Evolutionary conservation across 2,888 invertebrate genomes (phyloP).

Genomic region (Notodonta ziczac): DNA sequence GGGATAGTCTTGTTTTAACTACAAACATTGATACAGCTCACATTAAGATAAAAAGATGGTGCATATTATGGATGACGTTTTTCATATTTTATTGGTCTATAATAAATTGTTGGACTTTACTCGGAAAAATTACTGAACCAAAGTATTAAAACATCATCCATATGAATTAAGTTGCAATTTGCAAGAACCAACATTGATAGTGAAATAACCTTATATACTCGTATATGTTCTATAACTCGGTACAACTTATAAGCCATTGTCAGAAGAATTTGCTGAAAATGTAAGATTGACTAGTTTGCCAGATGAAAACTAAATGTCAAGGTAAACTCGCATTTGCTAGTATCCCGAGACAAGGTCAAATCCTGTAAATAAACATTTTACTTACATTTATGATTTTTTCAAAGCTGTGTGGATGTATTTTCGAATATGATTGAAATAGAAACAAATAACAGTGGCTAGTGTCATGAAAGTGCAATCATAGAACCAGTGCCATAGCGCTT

Average conservation of each 20-base stretch:
- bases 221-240: too few species aligned
- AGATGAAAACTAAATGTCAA: too few species aligned
- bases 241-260: not conserved
- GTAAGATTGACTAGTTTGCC: too few species aligned
- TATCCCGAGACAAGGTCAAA: constrained; percentile 2
- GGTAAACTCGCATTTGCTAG: constrained; percentile 4
- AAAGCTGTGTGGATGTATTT: constrained; percentile 4
- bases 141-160: too few species aligned
- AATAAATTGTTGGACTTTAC: too few species aligned
- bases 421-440: constrained; percentile 9
- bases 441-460: constrained; percentile 16
- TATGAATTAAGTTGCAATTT: too few species aligned
- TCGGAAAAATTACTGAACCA: too few species aligned
- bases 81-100: not conserved
- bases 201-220: too few species aligned
- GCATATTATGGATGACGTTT: not conserved
- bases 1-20: not conserved
- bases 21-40: constrained; percentile 1
- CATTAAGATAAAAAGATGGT: not conserved
- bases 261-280: too few species aligned
- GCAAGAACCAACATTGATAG: too few species aligned
- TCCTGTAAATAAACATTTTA: constrained; percentile 5
- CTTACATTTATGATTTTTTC: not conserved
- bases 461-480: constrained; percentile 24
- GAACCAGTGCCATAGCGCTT: constrained; percentile 53